phyloP scores from a whole-genome alignment of 64 coral and sea anemone genomes.

The Pocillopora verrucosa region DNA sequence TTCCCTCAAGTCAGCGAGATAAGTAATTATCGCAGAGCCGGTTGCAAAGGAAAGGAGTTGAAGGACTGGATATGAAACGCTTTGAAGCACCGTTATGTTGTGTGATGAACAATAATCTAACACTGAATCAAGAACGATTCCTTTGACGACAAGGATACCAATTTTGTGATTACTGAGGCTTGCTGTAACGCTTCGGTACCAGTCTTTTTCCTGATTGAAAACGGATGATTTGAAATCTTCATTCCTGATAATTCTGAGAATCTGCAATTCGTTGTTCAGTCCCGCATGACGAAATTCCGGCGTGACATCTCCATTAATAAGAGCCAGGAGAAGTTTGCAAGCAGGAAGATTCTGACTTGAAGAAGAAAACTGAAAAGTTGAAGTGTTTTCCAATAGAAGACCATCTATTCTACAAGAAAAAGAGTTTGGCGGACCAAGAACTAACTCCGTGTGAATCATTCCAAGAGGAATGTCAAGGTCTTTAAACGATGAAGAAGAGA shows the following conservation, averaged over 20 bases:
- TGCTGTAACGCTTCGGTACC: constrained; percentile 4
- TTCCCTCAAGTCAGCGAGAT: constrained; percentile 46
- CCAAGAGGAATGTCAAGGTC: constrained; percentile 32
- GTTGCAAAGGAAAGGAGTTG: constrained; percentile 46
- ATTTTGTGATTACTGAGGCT: constrained; percentile 12
- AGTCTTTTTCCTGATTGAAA: background rate
- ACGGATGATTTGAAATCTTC: background rate
- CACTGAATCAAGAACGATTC: constrained; percentile 22
- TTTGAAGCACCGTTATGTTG: constrained; percentile 32
- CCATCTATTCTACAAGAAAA: constrained; percentile 36
- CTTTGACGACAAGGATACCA: constrained; percentile 39
- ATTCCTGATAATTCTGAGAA: constrained; percentile 12
- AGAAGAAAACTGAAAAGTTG: background rate
- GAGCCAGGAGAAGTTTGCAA: background rate
- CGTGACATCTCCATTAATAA: constrained; percentile 59
- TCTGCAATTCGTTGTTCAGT: constrained; percentile 31
- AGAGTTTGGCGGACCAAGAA: constrained; percentile 32
- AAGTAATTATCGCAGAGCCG: background rate
- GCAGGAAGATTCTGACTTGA: no score
- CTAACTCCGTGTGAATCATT: constrained; percentile 39
- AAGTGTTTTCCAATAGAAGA: constrained; percentile 10
- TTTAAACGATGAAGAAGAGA: background rate
- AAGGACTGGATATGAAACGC: constrained; percentile 1
- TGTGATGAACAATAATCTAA: constrained; percentile 34
- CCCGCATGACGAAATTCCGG: constrained; percentile 33